phyloP scores from a whole-genome alignment of 2,797 vertebrate species.

The Gallinago stenura region DNA sequence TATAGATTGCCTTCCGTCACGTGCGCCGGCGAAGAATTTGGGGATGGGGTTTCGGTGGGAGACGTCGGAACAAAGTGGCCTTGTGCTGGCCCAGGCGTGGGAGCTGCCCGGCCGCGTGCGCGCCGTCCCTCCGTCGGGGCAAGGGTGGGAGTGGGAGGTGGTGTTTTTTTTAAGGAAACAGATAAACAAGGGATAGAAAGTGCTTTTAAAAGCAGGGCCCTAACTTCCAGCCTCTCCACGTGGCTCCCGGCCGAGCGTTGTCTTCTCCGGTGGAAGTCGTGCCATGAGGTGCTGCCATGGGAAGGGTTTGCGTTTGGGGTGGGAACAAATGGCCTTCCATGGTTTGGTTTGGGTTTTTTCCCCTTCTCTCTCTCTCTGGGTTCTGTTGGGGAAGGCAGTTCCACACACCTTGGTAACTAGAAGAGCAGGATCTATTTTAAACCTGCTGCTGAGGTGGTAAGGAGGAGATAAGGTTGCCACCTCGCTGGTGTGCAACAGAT shows the following conservation, averaged over 20 bases:
- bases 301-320: too few species aligned
- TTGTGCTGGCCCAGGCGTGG: conserved; percentile 58
- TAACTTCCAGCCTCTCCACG: neutral
- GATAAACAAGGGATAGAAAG: conserved; percentile 48
- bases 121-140: conserved; percentile 6
- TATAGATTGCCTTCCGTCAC: neutral
- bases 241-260: too few species aligned
- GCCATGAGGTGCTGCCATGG: neutral
- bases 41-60: neutral
- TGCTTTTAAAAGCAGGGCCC: neutral
- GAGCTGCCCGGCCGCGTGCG: conserved; percentile 35
- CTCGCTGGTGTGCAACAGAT: conserved; percentile 66
- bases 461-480: conserved; percentile 75
- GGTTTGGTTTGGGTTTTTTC: too few species aligned
- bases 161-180: conserved; percentile 55
- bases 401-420: conserved; percentile 74
- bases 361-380: neutral
- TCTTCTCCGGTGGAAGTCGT: too few species aligned
- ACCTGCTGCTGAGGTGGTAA: conserved; percentile 76
- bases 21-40: neutral
- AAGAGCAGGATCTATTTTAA: conserved; percentile 74
- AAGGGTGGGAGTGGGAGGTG: conserved; percentile 46
- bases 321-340: too few species aligned
- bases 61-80: conserved; percentile 52
- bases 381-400: conserved; percentile 47